Conservation (phyloP, 2,888 invertebrate genomes). For the Chrysodeixis includens region DNA sequence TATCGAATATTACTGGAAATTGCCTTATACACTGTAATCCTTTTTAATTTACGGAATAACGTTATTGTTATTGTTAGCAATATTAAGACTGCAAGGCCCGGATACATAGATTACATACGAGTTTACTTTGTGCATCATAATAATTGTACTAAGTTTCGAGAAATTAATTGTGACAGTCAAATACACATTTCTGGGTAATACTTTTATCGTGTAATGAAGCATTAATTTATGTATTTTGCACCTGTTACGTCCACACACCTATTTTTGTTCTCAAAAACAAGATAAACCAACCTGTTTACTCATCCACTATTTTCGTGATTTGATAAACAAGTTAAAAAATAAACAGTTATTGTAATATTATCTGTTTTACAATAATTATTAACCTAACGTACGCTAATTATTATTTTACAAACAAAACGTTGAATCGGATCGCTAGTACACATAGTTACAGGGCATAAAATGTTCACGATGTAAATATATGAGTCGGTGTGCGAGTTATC, state of each 20-base stretch:
- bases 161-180: no score
- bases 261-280: neutral
- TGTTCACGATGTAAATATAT: constrained; percentile 80
- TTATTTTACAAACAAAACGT: constrained; percentile 67
- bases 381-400: constrained; percentile 73
- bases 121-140: no score
- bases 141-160: no score
- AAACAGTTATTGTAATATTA: constrained; percentile 31
- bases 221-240: neutral
- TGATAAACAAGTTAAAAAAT: constrained; percentile 25
- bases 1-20: no score
- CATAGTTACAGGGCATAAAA: constrained; percentile 75
- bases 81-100: no score
- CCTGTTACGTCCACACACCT: neutral
- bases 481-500: constrained; percentile 65
- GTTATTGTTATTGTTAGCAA: no score
- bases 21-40: no score
- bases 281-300: constrained; percentile 21
- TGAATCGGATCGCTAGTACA: constrained; percentile 64
- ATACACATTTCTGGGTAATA: neutral
- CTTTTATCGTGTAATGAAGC: neutral
- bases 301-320: constrained; percentile 35
- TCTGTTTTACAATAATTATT: constrained; percentile 52
- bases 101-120: no score
- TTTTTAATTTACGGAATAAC: no score